Evolutionary conservation across 2,113 vertebrate species (phyloP).

Genomic region (Hippocampus zosterae): DNA sequence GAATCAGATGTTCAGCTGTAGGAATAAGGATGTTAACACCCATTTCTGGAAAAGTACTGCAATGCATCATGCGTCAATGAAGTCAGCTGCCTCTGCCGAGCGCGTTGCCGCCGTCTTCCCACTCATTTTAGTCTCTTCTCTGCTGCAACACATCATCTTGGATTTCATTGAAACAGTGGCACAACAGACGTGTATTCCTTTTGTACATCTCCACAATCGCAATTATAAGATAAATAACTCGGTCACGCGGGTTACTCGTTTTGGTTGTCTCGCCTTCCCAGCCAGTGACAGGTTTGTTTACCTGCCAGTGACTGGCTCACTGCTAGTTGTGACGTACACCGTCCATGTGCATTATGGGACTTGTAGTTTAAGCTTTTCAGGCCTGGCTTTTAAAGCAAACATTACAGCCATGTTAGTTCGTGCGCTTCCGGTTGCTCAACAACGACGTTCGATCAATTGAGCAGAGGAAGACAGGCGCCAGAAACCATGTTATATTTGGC

Average conservation of each 20-base stretch:
- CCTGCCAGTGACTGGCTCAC: slow-evolving; percentile 58
- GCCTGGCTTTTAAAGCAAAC: not conserved
- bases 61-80: slow-evolving; percentile 64
- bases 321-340: slow-evolving; percentile 4
- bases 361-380: slow-evolving; percentile 19
- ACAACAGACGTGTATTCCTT: slow-evolving; percentile 13
- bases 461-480: accelerated
- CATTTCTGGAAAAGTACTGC: slow-evolving; percentile 59
- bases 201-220: slow-evolving; percentile 26
- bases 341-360: slow-evolving; percentile 52
- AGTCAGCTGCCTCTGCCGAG: slow-evolving; percentile 25
- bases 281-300: slow-evolving; percentile 71
- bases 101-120: slow-evolving; percentile 27
- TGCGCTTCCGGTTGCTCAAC: not conserved
- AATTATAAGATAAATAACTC: slow-evolving; percentile 36
- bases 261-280: slow-evolving; percentile 44
- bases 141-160: not conserved
- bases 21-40: slow-evolving; percentile 43
- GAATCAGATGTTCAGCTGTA: slow-evolving; percentile 40
- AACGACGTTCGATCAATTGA: accelerated
- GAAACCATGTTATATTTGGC: accelerated
- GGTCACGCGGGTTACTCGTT: slow-evolving; percentile 36
- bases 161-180: slow-evolving; percentile 5
- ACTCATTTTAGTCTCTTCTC: slow-evolving; percentile 3
- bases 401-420: accelerated